Evolutionary conservation across 2,888 invertebrate species (phyloP).

Genomic region (Amblyteles armatorius): DNA sequence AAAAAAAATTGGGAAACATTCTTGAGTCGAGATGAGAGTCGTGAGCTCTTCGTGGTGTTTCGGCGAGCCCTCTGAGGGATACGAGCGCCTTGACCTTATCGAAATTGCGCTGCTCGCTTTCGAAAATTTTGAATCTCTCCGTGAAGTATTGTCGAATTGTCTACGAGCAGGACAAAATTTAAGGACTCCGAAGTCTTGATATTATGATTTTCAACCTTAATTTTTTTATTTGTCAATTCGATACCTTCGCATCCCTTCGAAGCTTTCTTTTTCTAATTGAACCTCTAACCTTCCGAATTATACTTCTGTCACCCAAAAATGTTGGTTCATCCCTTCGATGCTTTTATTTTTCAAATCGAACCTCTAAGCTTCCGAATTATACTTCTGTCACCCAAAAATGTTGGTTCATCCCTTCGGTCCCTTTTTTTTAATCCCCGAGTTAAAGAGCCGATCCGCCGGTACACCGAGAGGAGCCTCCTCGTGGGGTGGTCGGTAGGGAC

Average conservation of each 20-base stretch:
- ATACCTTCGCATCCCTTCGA: too few species aligned
- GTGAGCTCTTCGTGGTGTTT: not conserved
- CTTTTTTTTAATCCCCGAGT: conserved; percentile 10
- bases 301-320: not conserved
- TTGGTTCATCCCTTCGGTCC: not conserved
- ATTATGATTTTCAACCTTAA: too few species aligned
- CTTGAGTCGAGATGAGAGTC: not conserved
- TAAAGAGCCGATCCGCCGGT: conserved; percentile 3
- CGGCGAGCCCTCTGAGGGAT: not conserved
- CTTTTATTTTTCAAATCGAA: not conserved
- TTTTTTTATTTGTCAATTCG: too few species aligned
- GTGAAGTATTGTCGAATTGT: not conserved
- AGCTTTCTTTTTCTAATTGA: not conserved
- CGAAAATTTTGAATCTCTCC: not conserved
- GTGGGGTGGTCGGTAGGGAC: conserved; percentile 72
- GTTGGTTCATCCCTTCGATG: not conserved
- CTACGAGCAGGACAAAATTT: too few species aligned
- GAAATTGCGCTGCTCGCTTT: not conserved
- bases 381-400: not conserved
- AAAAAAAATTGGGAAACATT: not conserved
- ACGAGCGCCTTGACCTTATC: not conserved
- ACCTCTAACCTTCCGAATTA: not conserved
- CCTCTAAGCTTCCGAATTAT: not conserved
- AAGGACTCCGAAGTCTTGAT: too few species aligned
- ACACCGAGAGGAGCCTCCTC: conserved; percentile 38